Evolutionary conservation across 2,888 invertebrate genomes (phyloP).

Genomic region (Ormyrus nitidulus): DNA sequence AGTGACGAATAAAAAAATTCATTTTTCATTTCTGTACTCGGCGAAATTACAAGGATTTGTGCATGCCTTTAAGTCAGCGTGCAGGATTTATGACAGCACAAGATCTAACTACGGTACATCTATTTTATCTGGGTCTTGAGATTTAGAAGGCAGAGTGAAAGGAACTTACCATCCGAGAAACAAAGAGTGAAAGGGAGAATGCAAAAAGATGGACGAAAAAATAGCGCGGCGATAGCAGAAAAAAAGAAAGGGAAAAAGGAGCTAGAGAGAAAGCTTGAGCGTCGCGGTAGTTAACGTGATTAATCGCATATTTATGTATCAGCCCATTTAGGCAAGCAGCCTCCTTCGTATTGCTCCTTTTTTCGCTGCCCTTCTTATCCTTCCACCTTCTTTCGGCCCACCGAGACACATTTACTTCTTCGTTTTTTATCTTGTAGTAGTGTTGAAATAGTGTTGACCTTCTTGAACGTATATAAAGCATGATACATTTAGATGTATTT

Average conservation of each 20-base stretch:
- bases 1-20: not conserved
- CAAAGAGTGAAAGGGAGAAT: not conserved
- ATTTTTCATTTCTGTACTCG: not conserved
- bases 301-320: constrained; percentile 73
- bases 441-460: constrained; percentile 68
- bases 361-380: constrained; percentile 40
- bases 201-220: not conserved
- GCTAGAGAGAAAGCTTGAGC: constrained; percentile 58
- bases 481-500: no score
- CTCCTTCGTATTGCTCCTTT: constrained; percentile 56
- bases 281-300: constrained; percentile 70
- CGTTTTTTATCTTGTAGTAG: constrained; percentile 61
- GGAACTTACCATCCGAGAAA: constrained; percentile 8
- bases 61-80: constrained; percentile 13
- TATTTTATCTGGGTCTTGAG: constrained; percentile 3
- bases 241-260: constrained; percentile 39
- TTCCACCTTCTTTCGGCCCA: not conserved
- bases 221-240: constrained; percentile 16
- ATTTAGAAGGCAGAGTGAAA: constrained; percentile 9
- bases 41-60: not conserved
- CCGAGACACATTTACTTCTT: constrained; percentile 55
- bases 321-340: constrained; percentile 68
- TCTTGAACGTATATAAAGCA: no score
- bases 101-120: constrained; percentile 22
- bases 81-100: constrained; percentile 8